Evolutionary conservation across 1,140 invertebrate species (phyloP).

Genomic region (Cotesia vestalis): DNA sequence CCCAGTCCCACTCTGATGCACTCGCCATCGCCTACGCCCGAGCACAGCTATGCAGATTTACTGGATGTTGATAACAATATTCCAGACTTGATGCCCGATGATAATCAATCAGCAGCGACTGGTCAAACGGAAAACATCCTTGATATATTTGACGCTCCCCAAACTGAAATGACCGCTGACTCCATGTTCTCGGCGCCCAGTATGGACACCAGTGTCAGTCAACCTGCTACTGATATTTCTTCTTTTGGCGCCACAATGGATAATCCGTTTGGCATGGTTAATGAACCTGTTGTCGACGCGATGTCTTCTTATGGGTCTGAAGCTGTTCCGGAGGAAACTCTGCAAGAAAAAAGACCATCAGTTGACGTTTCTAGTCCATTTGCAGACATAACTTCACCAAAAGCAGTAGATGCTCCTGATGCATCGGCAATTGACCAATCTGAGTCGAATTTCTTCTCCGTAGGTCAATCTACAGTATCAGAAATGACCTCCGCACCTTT

Average conservation of each 20-base stretch:
- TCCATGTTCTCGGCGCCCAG: constrained; percentile 51
- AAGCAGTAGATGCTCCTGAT: background rate
- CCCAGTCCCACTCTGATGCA: constrained; percentile 85
- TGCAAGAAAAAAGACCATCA: no score
- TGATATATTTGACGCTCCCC: constrained; percentile 59
- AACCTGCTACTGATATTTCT: constrained; percentile 29
- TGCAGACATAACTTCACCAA: background rate
- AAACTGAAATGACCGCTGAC: constrained; percentile 45
- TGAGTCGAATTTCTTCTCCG: constrained; percentile 44
- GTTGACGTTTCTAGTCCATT: background rate
- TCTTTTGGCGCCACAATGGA: constrained; percentile 43
- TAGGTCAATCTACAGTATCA: constrained; percentile 14
- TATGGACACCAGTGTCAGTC: constrained; percentile 23
- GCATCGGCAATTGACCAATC: constrained; percentile 21
- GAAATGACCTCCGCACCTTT: constrained; percentile 32
- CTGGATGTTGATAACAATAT: constrained; percentile 68
- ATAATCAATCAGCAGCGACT: constrained; percentile 24
- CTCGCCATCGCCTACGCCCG: constrained; percentile 85
- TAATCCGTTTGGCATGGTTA: constrained; percentile 50
- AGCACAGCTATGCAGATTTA: constrained; percentile 74
- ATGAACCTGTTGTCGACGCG: constrained; percentile 29
- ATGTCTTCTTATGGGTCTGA: no score
- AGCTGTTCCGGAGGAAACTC: no score
- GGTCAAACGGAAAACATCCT: constrained; percentile 56
- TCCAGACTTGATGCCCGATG: constrained; percentile 56